Evolutionary conservation across 2,888 invertebrate species (phyloP), one percentile per base, ranked within the genome.

Genomic region (Eucriotettix oculatus): DNA sequence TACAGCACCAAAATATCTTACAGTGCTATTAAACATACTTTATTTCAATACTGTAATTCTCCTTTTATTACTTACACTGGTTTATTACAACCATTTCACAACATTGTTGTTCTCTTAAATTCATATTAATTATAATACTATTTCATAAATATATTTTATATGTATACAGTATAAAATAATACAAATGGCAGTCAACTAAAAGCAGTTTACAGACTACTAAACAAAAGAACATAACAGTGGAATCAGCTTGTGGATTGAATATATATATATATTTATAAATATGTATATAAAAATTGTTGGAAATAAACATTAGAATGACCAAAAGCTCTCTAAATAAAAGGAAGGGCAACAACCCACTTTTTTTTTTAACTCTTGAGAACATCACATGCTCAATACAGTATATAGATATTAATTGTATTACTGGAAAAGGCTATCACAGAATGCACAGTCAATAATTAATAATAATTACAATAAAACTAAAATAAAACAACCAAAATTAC

Each of bases 371-470:
- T 29, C 29, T 29, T 29, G 29, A 29, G 44, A 61, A 53, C 59
- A 62, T 61, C 57, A 59, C 56, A 62, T 57, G 59, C 56, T 62
- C 62, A 57, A 64, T 54, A 59, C 52, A 41, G 57, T 63, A 62
- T 48, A 60, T 57, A 59, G 48, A 58, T 64, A 52, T 60, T 58
- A 64, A 57, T 58, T 62, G 61, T 52, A 59, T 57, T 57, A 62
- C 59, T 64, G 60, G 61, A 62, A 64, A 65, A 64, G 61, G 65
- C 65, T 65, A 65, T 65, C 65, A 65, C 65, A 65, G 65, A 65
- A 64, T 64, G 63, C 63, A 65, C 65, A 65, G 63, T 64, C 63
- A 64, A 65, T 59, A 55, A 55, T 55, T 48, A n/a, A 48, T 48
- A 48, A 12, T 14, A 48, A n/a, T 48, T 12, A 48, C 12, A n/a